phyloP scores from a whole-genome alignment of 1,140 invertebrate genomes.

The Thaumetopoea pityocampa region DNA sequence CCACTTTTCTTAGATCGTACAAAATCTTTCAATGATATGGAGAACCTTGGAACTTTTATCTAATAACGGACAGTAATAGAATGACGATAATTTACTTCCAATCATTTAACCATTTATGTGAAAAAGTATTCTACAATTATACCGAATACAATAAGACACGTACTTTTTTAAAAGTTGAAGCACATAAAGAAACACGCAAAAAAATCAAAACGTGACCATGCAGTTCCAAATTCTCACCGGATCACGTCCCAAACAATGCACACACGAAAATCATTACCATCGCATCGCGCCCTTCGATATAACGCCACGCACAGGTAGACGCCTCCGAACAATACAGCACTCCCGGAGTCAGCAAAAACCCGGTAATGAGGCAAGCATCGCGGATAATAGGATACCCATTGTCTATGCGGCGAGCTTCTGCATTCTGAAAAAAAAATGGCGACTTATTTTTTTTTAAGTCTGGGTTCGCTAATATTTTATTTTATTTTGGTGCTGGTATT shows the following conservation, averaged over 20 bases:
- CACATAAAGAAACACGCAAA: constrained; percentile 1
- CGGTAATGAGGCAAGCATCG: constrained; percentile 67
- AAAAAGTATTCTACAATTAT: too few species aligned
- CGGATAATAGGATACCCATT: constrained; percentile 60
- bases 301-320: constrained; percentile 59
- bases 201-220: constrained; percentile 1
- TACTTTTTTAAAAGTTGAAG: constrained; percentile 1
- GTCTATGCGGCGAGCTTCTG: constrained; percentile 54
- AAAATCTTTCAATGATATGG: too few species aligned
- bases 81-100: too few species aligned
- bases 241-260: constrained; percentile 5
- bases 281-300: too few species aligned
- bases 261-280: constrained; percentile 13
- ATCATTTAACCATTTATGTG: too few species aligned
- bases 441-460: constrained; percentile 26
- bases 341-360: constrained; percentile 55
- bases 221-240: constrained; percentile 6
- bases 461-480: constrained; percentile 14
- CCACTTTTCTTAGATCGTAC: too few species aligned
- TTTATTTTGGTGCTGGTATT: too few species aligned
- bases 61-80: too few species aligned
- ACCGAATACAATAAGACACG: too few species aligned
- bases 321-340: constrained; percentile 51
- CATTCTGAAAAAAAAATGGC: constrained; percentile 46
- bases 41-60: too few species aligned